These are phyloP conservation scores for Cololabis saira DNA, from an alignment of 2,113 vertebrate genomes.

Conservation along the genomic window DNA sequence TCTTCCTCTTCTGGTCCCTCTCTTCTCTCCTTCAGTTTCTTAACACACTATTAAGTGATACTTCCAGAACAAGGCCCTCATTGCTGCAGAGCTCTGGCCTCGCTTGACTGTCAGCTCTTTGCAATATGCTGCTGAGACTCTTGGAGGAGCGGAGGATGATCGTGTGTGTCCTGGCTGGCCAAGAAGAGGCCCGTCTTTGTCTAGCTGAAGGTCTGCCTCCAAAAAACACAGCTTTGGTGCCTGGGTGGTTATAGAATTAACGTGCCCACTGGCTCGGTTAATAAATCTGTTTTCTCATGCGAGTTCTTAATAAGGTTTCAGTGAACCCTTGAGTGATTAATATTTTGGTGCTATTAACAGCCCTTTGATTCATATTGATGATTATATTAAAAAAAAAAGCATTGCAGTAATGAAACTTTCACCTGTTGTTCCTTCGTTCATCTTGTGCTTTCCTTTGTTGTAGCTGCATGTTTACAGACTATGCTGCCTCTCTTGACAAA, in stretches of 20 bases:
- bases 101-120: conserved; percentile 76
- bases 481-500: too few relatives aligned
- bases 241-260: conserved; percentile 54
- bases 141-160: conserved; percentile 54
- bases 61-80: conserved; percentile 67
- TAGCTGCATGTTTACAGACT: too few relatives aligned
- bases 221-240: conserved; percentile 56
- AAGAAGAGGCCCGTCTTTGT: conserved; percentile 73
- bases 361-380: conserved; percentile 22
- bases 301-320: conserved; percentile 51
- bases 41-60: conserved; percentile 68
- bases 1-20: conserved; percentile 10
- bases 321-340: conserved; percentile 49
- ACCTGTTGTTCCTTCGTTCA: conserved; percentile 78
- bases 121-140: conserved; percentile 67
- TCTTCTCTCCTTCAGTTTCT: conserved; percentile 67
- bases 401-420: too few relatives aligned
- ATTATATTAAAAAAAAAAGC: too few relatives aligned
- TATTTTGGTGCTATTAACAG: conserved; percentile 20
- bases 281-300: conserved; percentile 42
- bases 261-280: conserved; percentile 31
- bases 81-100: conserved; percentile 57
- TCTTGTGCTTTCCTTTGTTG: too few relatives aligned
- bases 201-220: conserved; percentile 37
- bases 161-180: conserved; percentile 60